Percentiles rank a stretch among this genome's conserved stretches.
phyloP scores from a whole-genome alignment of 2,797 vertebrate species.

The Acropternis orthonyx region DNA sequence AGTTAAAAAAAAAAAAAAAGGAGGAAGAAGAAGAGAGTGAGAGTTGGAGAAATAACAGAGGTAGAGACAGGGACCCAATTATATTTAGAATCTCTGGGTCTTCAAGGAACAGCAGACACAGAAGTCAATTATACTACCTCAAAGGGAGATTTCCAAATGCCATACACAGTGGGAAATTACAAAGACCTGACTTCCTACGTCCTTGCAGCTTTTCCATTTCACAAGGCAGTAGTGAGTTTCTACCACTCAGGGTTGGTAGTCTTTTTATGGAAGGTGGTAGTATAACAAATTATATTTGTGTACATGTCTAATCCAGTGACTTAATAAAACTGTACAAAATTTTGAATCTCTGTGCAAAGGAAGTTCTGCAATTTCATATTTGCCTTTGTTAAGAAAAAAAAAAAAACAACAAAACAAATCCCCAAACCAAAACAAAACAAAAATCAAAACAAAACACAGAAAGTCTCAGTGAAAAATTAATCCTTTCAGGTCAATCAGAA shows the following conservation, averaged over 20 bases:
- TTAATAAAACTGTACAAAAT: neutral
- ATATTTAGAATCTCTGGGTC: constrained; percentile 40
- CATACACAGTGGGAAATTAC: neutral
- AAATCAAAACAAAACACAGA: neutral
- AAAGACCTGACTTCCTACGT: neutral
- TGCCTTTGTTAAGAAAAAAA: neutral
- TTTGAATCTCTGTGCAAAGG: neutral
- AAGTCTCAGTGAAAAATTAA: neutral
- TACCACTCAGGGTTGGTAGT: neutral
- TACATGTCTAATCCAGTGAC: neutral
- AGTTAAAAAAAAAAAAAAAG: neutral
- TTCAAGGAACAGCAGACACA: constrained; percentile 20
- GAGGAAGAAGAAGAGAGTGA: neutral
- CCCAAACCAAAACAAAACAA: neutral
- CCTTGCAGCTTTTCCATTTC: constrained; percentile 1
- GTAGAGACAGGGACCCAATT: neutral
- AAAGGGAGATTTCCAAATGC: constrained; percentile 19
- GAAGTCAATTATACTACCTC: constrained; percentile 34
- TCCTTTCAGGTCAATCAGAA: neutral
- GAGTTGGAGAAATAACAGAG: neutral
- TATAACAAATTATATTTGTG: neutral
- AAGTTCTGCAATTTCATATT: neutral
- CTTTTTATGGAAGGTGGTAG: neutral
- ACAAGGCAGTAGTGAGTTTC: neutral
- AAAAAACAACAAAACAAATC: neutral